These are phyloP conservation scores for Stratiolaelaps scimitus DNA, from an alignment of 1,140 invertebrate species.

Conservation along the genomic window DNA sequence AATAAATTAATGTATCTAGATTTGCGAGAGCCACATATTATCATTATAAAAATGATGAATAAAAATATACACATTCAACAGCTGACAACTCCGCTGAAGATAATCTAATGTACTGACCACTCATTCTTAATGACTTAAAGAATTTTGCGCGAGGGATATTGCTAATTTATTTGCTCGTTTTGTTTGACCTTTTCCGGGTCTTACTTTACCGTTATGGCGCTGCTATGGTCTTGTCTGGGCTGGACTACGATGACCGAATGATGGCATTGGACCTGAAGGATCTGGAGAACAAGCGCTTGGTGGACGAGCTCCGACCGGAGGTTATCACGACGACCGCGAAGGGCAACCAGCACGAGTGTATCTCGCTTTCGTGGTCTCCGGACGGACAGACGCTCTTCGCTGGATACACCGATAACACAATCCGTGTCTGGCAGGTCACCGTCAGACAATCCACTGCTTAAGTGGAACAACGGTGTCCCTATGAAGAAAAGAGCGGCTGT, in stretches of 20 bases:
- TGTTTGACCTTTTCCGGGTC: neutral
- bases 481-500: too few relatives aligned
- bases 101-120: neutral
- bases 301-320: conserved; percentile 93
- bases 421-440: conserved; percentile 92
- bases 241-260: conserved; percentile 28
- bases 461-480: neutral
- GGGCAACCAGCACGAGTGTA: conserved; percentile 82
- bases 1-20: too few relatives aligned
- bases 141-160: neutral
- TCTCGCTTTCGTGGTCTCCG: conserved; percentile 95
- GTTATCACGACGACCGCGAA: conserved; percentile 59
- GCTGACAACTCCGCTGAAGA: conserved; percentile 21
- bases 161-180: neutral
- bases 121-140: neutral
- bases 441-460: conserved; percentile 33
- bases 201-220: neutral
- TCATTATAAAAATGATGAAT: conserved; percentile 5
- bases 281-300: conserved; percentile 97
- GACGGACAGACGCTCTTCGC: conserved; percentile 98
- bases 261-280: conserved; percentile 50
- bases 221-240: neutral
- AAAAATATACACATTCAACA: conserved; percentile 28
- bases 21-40: neutral
- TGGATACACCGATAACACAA: conserved; percentile 95